These are phyloP conservation scores for Mamestra brassicae DNA, from an alignment of 2,888 invertebrate species.

Conservation along the genomic window DNA sequence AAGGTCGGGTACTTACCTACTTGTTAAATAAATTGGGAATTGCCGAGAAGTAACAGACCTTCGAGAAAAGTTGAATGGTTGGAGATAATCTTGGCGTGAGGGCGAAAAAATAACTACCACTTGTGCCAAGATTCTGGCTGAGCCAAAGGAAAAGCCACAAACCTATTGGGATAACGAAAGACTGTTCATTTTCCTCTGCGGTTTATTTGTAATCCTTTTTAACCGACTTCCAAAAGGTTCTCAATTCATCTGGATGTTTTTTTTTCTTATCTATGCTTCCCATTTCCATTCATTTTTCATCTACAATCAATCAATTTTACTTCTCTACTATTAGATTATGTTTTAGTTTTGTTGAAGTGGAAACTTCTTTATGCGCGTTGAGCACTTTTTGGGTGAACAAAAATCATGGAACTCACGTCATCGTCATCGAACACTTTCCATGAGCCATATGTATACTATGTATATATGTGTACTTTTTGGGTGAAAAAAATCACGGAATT, in stretches of 20 bases:
- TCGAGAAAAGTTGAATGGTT: not conserved
- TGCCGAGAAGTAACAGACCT: not conserved
- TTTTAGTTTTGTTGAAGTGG: too few species aligned
- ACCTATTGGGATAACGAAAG: not conserved
- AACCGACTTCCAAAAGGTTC: too few species aligned
- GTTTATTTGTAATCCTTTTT: not conserved
- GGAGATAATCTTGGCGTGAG: too few species aligned
- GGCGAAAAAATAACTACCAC: not conserved
- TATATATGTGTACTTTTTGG: too few species aligned
- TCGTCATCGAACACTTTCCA: too few species aligned
- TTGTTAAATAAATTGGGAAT: not conserved
- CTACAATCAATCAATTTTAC: not conserved
- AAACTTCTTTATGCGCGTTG: too few species aligned
- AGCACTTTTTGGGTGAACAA: too few species aligned
- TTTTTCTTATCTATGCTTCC: not conserved
- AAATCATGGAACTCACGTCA: too few species aligned
- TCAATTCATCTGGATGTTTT: too few species aligned
- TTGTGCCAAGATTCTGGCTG: not conserved
- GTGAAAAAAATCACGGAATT: too few species aligned
- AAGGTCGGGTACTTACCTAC: conserved; percentile 24
- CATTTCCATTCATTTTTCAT: not conserved
- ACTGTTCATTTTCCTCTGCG: not conserved
- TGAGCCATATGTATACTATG: too few species aligned
- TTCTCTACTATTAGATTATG: too few species aligned
- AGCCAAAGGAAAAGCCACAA: not conserved